Base-by-base conservation (phyloP, 2,888 invertebrate species). In the Eupithecia pulchellata region DNA sequence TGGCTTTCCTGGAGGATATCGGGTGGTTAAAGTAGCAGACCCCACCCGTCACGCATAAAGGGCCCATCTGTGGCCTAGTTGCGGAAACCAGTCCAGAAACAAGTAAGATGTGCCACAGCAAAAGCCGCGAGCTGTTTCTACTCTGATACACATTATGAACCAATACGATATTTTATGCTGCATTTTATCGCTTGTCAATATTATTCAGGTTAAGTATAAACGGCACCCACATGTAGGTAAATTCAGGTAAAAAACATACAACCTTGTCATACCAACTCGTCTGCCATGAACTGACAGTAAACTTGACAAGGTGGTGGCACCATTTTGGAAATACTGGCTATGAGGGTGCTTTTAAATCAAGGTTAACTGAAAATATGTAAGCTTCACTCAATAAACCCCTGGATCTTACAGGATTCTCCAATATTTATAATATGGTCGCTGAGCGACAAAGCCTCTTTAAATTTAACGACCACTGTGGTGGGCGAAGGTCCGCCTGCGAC, bases 141-240 rank as follows among this genome's bases (percentile, higher is more conserved):
- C 61, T 61, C 34, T 61, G 34, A 61, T 61, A 61, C 61, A 61
- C 11, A 32, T 52, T 61, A 61, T 34, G 13, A 34, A 25, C 34
- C 34, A 20, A 36, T 20, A 30, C 25, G 1, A 61, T 25, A 4
- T n/a, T 30, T 60, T 61, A 9, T 20, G 32, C 1, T 60, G 34
- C 55, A 39, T 34, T 36, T 20, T n/a, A 13, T 63, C 29, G 39
- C 39, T 42, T 63, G 42, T 42, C 63, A 29, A 1, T 42, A 42
- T 39, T 63, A 63, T 63, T 63, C 63, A 42, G 63, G 39, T 63
- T 63, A 63, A 36, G 34, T 1, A 4, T 30, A 60, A 60, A 20
- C 39, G 9, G 25, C 9, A 34, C 29, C 55, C 52, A 36, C 55
- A 65, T 25, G n/a, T 32, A 55, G 61, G 34, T 60, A 60, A 32